These are phyloP conservation scores for Orthonyx spaldingii DNA, from an alignment of 2,113 vertebrate species.

Conservation along the genomic window DNA sequence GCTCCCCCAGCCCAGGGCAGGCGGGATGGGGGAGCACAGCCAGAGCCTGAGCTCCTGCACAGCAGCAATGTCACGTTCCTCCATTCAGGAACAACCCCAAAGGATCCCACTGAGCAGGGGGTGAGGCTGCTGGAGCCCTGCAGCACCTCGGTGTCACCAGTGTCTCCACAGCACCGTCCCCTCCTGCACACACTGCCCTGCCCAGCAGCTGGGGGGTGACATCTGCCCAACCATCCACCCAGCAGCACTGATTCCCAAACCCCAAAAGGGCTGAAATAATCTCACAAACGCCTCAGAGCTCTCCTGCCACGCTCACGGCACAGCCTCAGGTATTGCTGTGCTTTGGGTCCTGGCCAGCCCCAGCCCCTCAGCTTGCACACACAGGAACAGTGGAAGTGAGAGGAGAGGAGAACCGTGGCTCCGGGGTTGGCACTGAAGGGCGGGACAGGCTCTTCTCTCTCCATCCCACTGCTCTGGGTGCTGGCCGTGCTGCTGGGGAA, in stretches of 20 bases:
- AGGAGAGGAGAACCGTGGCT: fast-evolving
- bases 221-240: not conserved
- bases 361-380: fast-evolving
- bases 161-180: fast-evolving
- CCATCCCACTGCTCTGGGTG: fast-evolving
- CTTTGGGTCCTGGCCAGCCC: not conserved
- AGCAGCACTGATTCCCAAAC: not conserved
- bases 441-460: not conserved
- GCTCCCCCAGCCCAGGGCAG: not conserved
- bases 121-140: not conserved
- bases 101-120: not conserved
- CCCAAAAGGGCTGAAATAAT: fast-evolving
- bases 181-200: not conserved
- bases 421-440: fast-evolving
- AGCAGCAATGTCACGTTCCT: fast-evolving
- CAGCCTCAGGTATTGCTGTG: not conserved
- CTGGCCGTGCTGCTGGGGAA: fast-evolving
- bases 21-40: fast-evolving
- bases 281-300: fast-evolving
- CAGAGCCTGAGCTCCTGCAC: not conserved
- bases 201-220: not conserved
- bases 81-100: not conserved
- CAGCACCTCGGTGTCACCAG: not conserved
- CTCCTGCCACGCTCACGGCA: fast-evolving
- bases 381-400: fast-evolving